Evolutionary conservation across 2,113 vertebrate species (phyloP), one percentile per base, ranked within the genome.

Genomic region (Girardinichthys multiradiatus): DNA sequence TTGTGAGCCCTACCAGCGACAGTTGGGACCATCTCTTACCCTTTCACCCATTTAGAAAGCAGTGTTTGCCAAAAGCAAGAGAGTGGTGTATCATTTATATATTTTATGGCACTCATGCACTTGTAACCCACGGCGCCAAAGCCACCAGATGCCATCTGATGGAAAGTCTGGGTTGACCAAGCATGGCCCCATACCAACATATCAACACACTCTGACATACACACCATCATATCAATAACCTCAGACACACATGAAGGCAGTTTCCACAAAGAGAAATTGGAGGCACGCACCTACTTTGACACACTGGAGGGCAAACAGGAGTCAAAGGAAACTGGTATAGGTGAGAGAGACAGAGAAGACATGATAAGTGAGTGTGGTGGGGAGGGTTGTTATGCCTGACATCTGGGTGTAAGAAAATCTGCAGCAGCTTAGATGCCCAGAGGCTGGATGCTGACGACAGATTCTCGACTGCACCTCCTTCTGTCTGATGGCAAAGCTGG

Each of bases 341-440:
- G 65, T 70, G 54, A 76, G 63, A 69, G 33, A 62, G 62, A 79
- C 61, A 48, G 12, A 17, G 70, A 86, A 70, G 62, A 54, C 82
- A 26, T 75, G 76, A 84, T 79, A 72, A 73, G 68, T 72, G 77
- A 82, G 84, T 29, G 75, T 77, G 79, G 79, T 33, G 69, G 64
- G 72, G 70, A 48, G 37, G 24, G 70, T 60, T 82, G 57, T 86
- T 86, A 68, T 91, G 85, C 73, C 73, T 84, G 93, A 92, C 92
- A 93, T 93, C 90, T 92, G 90, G 89, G 83, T 89, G 93, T 89
- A 94, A 94, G 86, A 86, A 69, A 91, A 94, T 93, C 84, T 90
- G 81, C 71, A 76, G 68, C 79, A 87, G 75, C 80, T 85, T 78
- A 64, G 85, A 80, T 68, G 69, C 78, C 72, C 59, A 15, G 69